Evolutionary conservation across 2,113 vertebrate genomes (phyloP).

Genomic region (Tor tambroides): DNA sequence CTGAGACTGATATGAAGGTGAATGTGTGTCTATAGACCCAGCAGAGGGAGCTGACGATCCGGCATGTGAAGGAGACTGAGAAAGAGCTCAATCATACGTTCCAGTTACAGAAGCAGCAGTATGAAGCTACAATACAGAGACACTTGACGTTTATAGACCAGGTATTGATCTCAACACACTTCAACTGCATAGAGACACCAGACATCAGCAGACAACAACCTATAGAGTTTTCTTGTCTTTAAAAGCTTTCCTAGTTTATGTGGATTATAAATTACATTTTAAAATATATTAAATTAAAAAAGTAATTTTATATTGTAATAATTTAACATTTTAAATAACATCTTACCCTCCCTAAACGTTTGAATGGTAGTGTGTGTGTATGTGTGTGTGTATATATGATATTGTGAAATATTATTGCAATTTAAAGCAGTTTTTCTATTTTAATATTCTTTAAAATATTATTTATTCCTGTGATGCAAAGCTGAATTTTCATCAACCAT

Average conservation of each 20-base stretch:
- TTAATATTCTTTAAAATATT: too few species aligned
- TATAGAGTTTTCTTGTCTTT: not conserved
- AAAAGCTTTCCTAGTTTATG: not conserved
- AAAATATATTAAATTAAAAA: too few species aligned
- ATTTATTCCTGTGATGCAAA: too few species aligned
- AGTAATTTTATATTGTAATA: too few species aligned
- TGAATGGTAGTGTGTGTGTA: too few species aligned
- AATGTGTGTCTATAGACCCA: conserved; percentile 77
- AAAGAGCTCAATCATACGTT: conserved; percentile 84
- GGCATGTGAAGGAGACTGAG: conserved; percentile 85
- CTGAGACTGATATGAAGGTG: conserved; percentile 5
- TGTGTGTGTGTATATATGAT: too few species aligned
- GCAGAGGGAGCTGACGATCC: conserved; percentile 85
- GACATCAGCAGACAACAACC: not conserved
- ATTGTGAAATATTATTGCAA: too few species aligned
- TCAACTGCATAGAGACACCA: not conserved
- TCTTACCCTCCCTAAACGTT: too few species aligned
- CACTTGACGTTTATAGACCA: conserved; percentile 95
- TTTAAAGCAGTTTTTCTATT: too few species aligned
- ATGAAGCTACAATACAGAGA: conserved; percentile 90
- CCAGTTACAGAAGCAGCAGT: conserved; percentile 87
- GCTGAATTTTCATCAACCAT: too few species aligned
- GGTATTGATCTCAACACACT: conserved; percentile 68
- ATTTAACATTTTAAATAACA: too few species aligned
- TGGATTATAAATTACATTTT: too few species aligned